Percentiles rank a stretch among this genome's conserved stretches.
These are phyloP conservation scores for Palloptera scutellata DNA, from an alignment of 2,888 invertebrate genomes.

Conservation along the genomic window DNA sequence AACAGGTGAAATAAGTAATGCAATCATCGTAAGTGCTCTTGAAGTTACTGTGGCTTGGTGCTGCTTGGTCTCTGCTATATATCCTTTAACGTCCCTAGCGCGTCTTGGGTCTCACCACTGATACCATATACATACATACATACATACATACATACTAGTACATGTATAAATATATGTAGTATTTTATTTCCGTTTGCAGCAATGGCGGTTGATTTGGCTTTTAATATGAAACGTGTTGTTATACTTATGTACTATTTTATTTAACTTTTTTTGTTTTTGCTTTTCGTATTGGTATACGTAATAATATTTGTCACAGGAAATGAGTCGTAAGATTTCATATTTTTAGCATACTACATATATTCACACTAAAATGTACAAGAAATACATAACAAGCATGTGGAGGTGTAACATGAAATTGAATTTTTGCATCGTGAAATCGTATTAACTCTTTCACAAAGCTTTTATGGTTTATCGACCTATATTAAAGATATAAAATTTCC, in stretches of 20 bases:
- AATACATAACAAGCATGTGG: too few relatives aligned
- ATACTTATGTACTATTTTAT: background rate
- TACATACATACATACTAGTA: background rate
- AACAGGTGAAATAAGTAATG: slow-evolving; percentile 35
- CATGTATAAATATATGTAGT: background rate
- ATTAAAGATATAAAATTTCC: too few relatives aligned
- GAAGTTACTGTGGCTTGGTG: slow-evolving; percentile 9
- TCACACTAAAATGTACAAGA: too few relatives aligned
- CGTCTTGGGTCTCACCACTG: background rate
- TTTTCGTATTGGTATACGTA: background rate
- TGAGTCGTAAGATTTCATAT: slow-evolving; percentile 9
- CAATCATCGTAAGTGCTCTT: slow-evolving; percentile 39
- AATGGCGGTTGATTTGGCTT: background rate
- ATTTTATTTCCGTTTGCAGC: slow-evolving; percentile 1
- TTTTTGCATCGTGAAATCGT: too few relatives aligned
- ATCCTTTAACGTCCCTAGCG: slow-evolving; percentile 15
- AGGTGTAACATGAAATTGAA: too few relatives aligned
- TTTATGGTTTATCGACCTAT: too few relatives aligned
- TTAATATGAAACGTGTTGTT: background rate
- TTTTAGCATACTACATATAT: background rate
- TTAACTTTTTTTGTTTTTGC: background rate
- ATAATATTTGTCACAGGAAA: slow-evolving; percentile 19
- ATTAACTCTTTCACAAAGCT: too few relatives aligned
- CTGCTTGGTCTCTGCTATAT: background rate
- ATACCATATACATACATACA: background rate